Base-by-base conservation (phyloP, 2,113 vertebrate species). In the Nanorana parkeri region DNA sequence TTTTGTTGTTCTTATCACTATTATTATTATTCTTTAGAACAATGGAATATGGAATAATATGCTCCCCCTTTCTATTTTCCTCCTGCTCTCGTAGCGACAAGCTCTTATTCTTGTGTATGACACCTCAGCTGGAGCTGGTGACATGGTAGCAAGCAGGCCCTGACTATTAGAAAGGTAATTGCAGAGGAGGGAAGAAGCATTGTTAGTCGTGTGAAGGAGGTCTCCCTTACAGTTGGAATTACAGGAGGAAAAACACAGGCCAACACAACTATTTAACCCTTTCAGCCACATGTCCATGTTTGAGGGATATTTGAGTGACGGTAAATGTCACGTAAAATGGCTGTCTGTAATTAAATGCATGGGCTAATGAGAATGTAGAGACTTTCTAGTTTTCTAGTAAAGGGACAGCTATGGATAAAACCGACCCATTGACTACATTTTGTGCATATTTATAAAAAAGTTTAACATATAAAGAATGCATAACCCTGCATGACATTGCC, bases 121-220 rank as follows among this genome's bases (percentile, higher is more conserved):
- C 80, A 82, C 71, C 80, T 68, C 80, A 54, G 80, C 63, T 82
- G 80, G 80, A 82, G 69, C 17, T 71, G 56, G 63, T 82, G 80
- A 82, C 72, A 74, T 68, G 71, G 80, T 75, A 63, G 73, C 71
- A 75, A 68, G 80, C 71, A 56, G 61, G 52, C 63, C 29, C 60
- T 75, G 71, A 58, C 80, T 82, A 82, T 82, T 82, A 75, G 61
- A 60, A n/a, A 82, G 26, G 51, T 82, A 82, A 82, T 75, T 82
- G 80, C 54, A 82, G 80, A 75, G 80, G n/a, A 75, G 63, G 71
- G 47, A 75, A 75, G 71, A 75, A 51, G 61, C 63, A 75, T 82
- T 82, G 80, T 82, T 75, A 58, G 51, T 65, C 20, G 52, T 75
- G 61, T 55, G 69, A 66, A 75, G 51, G 67, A 75, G 71, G 61